Base-by-base conservation (phyloP, 92 coral and sea anemone genomes). In the Palythoa caribaeorum region DNA sequence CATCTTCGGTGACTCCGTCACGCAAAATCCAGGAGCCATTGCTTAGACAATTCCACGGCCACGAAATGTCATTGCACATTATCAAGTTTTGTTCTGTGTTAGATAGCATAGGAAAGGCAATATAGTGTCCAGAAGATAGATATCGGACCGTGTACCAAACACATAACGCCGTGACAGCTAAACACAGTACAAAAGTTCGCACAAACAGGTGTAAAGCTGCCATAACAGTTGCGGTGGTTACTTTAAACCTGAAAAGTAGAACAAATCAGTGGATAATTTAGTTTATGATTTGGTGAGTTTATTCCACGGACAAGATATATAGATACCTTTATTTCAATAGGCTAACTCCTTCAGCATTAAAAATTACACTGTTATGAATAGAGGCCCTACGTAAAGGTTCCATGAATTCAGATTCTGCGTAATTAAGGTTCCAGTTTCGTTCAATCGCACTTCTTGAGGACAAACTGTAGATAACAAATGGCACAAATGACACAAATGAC, bases 11-110 rank as follows among this genome's bases (percentile, higher is more conserved):
- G 50, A 92, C 38, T 35, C 90, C 89, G 17, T 88, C 73, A 50
- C 86, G 76, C 71, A 89, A 38, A 40, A 88, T 39, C 96, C 96
- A 94, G 19, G 73, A 71, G 12, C 94, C 96, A 21, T 84, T 66
- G 6, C 90, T 87, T 19, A 86, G 86, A 73, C 94, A 94, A 16
- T 38, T n/a, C 86, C 86, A 81, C 36, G 60, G 60, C 60, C 59
- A 21, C 8, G 86, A 47, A 47, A 65, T 48, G 47, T 65, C 86
- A 8, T 20, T 5, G 54, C 86, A 81, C 20, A 19, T 13, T 3
- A 63, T 9, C 40, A 21, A 15, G 55, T 40, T 6, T 2, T 50
- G 7, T 5, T 6, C 39, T 19, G 35, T 20, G 6, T 66, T 68
- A 38, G 39, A 21, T 63, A 35, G 19, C 36, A 1, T 6, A 19